Evolutionary conservation across 1,140 invertebrate species (phyloP).

Genomic region (Pteromalus puparum): DNA sequence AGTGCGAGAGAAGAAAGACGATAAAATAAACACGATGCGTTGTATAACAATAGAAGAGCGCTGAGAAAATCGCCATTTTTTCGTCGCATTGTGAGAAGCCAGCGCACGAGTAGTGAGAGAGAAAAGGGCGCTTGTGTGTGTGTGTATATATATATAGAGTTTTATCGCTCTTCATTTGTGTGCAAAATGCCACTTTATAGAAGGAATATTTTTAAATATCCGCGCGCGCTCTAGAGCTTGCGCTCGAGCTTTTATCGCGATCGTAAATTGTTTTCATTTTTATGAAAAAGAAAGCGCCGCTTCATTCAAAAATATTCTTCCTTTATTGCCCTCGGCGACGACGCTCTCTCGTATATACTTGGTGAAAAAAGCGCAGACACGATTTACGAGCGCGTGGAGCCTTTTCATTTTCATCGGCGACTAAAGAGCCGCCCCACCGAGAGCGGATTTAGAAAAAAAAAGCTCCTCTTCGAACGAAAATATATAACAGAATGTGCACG

Average conservation of each 20-base stretch:
- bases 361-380: not conserved
- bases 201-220: constrained; percentile 21
- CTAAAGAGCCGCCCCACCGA: too few relatives aligned
- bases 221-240: not conserved
- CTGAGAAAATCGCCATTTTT: not conserved
- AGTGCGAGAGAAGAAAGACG: not conserved
- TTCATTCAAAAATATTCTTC: constrained; percentile 3
- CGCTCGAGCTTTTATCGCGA: not conserved
- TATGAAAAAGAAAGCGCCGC: not conserved
- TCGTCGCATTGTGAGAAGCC: not conserved
- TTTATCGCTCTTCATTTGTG: not conserved
- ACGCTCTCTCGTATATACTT: not conserved
- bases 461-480: too few relatives aligned
- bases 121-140: too few relatives aligned
- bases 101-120: too few relatives aligned
- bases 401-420: not conserved
- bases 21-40: not conserved
- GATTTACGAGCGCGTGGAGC: not conserved
- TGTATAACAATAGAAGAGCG: too few relatives aligned
- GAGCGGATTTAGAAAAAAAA: too few relatives aligned
- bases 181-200: not conserved
- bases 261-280: constrained; percentile 31
- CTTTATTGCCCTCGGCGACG: not conserved
- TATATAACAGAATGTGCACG: too few relatives aligned
- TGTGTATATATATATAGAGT: not conserved